Conservation (phyloP, 2,888 invertebrate species). For the Agrilus cyanescens region DNA sequence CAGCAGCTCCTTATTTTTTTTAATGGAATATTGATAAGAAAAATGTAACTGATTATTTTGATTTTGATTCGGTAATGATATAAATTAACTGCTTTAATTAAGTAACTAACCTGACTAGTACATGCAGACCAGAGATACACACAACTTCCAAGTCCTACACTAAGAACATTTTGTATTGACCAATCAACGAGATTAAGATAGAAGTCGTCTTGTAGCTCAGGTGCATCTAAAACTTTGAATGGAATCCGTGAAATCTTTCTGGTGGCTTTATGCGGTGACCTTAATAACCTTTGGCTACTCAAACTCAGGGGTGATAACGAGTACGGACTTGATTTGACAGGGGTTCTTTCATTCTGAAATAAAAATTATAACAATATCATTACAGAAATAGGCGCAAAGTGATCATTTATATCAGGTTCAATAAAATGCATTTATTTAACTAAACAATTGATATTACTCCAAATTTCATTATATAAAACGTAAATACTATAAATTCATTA, state of each 20-base stretch:
- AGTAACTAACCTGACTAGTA: slow-evolving; percentile 72
- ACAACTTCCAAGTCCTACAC: slow-evolving; percentile 94
- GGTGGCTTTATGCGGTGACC: slow-evolving; percentile 95
- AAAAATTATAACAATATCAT: no score
- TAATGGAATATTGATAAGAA: background rate
- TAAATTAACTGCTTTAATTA: slow-evolving; percentile 1
- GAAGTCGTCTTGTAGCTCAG: slow-evolving; percentile 97
- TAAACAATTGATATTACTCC: no score
- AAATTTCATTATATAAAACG: no score
- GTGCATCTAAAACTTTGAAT: slow-evolving; percentile 94
- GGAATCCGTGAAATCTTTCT: slow-evolving; percentile 97
- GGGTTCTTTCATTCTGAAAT: slow-evolving; percentile 52
- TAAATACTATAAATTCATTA: no score
- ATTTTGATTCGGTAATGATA: background rate
- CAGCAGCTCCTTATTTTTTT: no score
- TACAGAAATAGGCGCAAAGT: no score
- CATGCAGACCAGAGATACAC: slow-evolving; percentile 99
- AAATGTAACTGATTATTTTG: slow-evolving; percentile 3
- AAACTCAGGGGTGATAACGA: slow-evolving; percentile 91
- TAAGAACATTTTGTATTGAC: slow-evolving; percentile 97
- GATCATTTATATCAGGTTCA: no score
- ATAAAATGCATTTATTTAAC: no score
- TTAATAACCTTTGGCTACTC: slow-evolving; percentile 85
- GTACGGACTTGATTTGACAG: slow-evolving; percentile 66
- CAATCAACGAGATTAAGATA: slow-evolving; percentile 98